phyloP scores from a whole-genome alignment of 2,888 invertebrate genomes.

The Clostera curtula region DNA sequence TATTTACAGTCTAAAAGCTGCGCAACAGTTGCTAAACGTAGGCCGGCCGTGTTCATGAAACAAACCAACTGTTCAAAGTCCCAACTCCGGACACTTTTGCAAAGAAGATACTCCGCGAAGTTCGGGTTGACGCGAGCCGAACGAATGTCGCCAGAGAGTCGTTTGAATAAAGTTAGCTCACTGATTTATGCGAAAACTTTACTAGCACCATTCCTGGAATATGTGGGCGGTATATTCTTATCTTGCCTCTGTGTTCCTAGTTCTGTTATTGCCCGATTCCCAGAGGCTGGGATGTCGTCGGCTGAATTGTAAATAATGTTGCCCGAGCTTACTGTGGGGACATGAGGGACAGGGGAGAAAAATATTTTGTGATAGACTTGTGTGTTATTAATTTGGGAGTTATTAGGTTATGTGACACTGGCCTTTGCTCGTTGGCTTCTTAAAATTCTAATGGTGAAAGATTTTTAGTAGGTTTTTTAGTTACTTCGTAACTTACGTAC shows the following conservation, averaged over 20 bases:
- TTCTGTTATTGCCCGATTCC: slow-evolving; percentile 46
- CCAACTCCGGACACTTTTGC: slow-evolving; percentile 41
- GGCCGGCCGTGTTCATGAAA: slow-evolving; percentile 32
- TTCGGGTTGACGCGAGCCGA: slow-evolving; percentile 61
- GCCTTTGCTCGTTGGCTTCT: too few species aligned
- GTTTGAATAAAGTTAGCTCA: slow-evolving; percentile 70
- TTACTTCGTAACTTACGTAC: too few species aligned
- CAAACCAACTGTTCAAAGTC: slow-evolving; percentile 30
- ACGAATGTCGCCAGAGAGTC: slow-evolving; percentile 71
- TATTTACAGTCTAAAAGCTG: slow-evolving; percentile 3
- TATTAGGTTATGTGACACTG: too few species aligned
- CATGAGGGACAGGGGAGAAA: slow-evolving; percentile 6
- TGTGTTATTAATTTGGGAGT: slow-evolving; percentile 2
- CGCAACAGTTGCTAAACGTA: slow-evolving; percentile 19
- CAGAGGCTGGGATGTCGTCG: slow-evolving; percentile 31
- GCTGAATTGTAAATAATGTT: slow-evolving; percentile 22
- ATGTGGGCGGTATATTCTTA: slow-evolving; percentile 54
- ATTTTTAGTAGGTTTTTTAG: too few species aligned
- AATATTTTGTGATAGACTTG: not conserved
- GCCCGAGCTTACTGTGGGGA: slow-evolving; percentile 11
- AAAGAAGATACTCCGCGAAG: slow-evolving; percentile 53
- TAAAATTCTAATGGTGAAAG: too few species aligned
- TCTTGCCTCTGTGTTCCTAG: slow-evolving; percentile 48
- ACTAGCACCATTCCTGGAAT: slow-evolving; percentile 41
- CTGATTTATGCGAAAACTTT: slow-evolving; percentile 71